phyloP scores from a whole-genome alignment of 2,113 vertebrate genomes.

The Sylvietta virens region DNA sequence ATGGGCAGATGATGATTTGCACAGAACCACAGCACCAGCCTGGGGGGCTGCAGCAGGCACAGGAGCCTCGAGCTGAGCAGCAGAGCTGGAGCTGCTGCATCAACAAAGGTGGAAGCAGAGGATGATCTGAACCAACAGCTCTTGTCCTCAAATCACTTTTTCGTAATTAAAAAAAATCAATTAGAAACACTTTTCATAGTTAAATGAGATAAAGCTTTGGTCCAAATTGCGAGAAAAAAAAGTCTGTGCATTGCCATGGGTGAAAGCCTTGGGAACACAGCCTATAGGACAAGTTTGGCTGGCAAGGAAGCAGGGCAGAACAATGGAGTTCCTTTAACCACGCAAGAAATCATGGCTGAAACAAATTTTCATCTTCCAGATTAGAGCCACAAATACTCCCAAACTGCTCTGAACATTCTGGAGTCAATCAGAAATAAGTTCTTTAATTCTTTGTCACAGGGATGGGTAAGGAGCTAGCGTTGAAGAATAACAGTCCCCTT shows the following conservation, averaged over 20 bases:
- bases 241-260: background rate
- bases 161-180: background rate
- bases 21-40: background rate
- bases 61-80: background rate
- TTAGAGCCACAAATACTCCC: background rate
- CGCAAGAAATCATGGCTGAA: fast-evolving
- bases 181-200: background rate
- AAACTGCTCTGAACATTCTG: background rate
- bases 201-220: background rate
- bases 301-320: background rate
- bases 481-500: background rate
- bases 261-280: background rate
- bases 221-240: background rate
- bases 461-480: background rate
- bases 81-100: background rate
- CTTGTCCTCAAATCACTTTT: background rate
- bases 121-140: background rate
- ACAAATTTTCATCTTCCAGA: background rate
- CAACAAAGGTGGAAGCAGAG: background rate
- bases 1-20: background rate
- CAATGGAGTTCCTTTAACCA: background rate
- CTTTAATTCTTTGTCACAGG: background rate
- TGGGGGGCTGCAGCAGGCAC: background rate
- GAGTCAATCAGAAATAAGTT: background rate
- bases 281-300: background rate